Evolutionary conservation across 2,797 vertebrate species (phyloP).

Genomic region (Carapus acus): DNA sequence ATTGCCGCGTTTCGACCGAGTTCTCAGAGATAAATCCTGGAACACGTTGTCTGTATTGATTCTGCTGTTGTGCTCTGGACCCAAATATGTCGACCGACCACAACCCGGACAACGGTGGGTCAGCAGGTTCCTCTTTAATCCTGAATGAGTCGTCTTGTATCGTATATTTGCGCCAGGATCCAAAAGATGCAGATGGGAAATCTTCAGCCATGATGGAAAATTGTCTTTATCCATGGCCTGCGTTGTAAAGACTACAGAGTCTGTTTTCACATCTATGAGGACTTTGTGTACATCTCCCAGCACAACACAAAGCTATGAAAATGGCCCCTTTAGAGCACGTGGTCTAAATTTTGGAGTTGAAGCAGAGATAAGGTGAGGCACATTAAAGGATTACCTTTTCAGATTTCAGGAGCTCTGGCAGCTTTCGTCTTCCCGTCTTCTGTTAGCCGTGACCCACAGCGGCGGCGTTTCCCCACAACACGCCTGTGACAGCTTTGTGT

Average conservation of each 20-base stretch:
- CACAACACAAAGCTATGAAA: slow-evolving; percentile 38
- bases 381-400: slow-evolving; percentile 14
- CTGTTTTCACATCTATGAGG: slow-evolving; percentile 43
- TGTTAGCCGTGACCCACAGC: slow-evolving; percentile 5
- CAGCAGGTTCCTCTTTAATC: slow-evolving; percentile 68
- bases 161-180: slow-evolving; percentile 53
- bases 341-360: slow-evolving; percentile 19
- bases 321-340: slow-evolving; percentile 31
- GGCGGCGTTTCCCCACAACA: slow-evolving; percentile 21
- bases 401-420: too few species aligned
- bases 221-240: slow-evolving; percentile 37
- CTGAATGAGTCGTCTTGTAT: slow-evolving; percentile 64
- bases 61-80: slow-evolving; percentile 68
- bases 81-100: slow-evolving; percentile 82
- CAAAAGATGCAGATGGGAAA: slow-evolving; percentile 46
- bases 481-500: slow-evolving; percentile 26
- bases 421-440: not conserved
- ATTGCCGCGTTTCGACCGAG: slow-evolving; percentile 82
- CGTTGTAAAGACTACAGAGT: slow-evolving; percentile 35
- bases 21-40: slow-evolving; percentile 74
- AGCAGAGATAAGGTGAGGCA: slow-evolving; percentile 14
- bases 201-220: slow-evolving; percentile 49
- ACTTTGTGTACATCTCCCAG: slow-evolving; percentile 36
- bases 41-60: slow-evolving; percentile 82
- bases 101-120: slow-evolving; percentile 64